A percentile compares a stretch with the other conserved stretches of the same genome.
Conservation (phyloP, 2,797 vertebrate species). For the Oreortyx pictus region DNA sequence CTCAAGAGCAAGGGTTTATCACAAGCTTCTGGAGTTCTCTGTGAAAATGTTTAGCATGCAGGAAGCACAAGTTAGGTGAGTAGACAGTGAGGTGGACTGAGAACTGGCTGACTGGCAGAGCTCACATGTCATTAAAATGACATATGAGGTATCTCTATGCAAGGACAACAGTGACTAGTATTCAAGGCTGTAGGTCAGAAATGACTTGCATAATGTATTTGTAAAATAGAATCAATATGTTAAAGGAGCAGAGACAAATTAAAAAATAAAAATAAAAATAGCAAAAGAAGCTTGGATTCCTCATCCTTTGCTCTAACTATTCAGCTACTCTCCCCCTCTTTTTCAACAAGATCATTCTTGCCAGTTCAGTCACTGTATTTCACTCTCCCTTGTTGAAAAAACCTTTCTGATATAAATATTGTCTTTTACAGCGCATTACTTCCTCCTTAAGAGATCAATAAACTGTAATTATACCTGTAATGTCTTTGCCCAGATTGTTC, state of each 20-base stretch:
- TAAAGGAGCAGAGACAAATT: background rate
- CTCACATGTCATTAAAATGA: background rate
- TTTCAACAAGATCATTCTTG: background rate
- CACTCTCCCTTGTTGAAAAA: background rate
- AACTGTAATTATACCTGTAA: background rate
- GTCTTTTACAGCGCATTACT: background rate
- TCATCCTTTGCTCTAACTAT: background rate
- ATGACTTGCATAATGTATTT: background rate
- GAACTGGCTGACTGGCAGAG: too few species aligned
- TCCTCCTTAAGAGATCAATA: background rate
- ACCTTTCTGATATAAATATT: background rate
- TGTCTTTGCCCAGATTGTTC: background rate
- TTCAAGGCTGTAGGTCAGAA: background rate
- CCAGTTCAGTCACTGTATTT: background rate
- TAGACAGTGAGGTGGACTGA: too few species aligned
- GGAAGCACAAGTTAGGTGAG: too few species aligned
- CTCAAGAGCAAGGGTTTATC: background rate
- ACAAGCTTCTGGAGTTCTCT: background rate
- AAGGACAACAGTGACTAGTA: background rate
- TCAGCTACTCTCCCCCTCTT: background rate
- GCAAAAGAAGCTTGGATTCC: background rate
- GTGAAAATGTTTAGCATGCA: background rate
- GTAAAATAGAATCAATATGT: background rate
- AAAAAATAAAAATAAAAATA: background rate
- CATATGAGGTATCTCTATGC: background rate